phyloP scores from a whole-genome alignment of 2,113 vertebrate species.

The Leiothrix lutea region DNA sequence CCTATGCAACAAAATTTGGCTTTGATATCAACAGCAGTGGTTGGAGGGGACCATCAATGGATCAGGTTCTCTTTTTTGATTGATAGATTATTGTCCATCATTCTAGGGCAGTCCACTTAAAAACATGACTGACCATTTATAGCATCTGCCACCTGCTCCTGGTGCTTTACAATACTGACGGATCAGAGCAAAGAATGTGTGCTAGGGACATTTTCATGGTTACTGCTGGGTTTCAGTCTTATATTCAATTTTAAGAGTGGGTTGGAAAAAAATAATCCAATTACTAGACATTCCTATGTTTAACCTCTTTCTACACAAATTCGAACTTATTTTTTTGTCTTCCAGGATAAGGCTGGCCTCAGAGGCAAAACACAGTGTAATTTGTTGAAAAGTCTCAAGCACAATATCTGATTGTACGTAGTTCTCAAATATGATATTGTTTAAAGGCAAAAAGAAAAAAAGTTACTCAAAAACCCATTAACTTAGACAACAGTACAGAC shows the following conservation, averaged over 20 bases:
- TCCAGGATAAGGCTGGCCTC: background rate
- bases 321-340: background rate
- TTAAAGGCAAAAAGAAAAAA: background rate
- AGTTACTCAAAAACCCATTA: background rate
- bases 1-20: background rate
- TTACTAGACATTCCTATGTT: background rate
- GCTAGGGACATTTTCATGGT: background rate
- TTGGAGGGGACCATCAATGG: background rate
- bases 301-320: background rate
- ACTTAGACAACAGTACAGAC: background rate
- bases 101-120: background rate
- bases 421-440: background rate
- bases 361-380: background rate
- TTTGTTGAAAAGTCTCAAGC: background rate
- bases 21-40: background rate
- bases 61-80: slow-evolving; percentile 29
- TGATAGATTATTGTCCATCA: background rate
- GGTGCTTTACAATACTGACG: background rate
- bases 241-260: background rate
- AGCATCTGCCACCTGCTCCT: slow-evolving; percentile 21
- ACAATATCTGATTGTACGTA: background rate
- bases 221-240: background rate
- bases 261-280: background rate
- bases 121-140: background rate
- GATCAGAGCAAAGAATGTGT: background rate